These are phyloP conservation scores for Macrotus californicus DNA, from an alignment of 2,113 vertebrate species.

Conservation along the genomic window DNA sequence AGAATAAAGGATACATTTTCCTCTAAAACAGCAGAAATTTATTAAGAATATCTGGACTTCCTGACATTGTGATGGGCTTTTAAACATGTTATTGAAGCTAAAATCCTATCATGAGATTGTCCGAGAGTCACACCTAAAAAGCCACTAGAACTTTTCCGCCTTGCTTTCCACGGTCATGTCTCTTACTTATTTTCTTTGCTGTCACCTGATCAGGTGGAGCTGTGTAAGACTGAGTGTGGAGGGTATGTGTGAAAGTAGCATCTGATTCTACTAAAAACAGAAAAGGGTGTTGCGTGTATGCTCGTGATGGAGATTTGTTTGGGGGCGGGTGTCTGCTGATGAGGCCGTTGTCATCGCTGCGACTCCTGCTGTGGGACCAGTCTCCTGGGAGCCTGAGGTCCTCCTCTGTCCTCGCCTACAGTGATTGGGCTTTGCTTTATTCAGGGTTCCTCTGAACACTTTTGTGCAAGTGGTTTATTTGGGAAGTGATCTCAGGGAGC, in stretches of 20 bases:
- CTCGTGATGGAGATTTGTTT: neutral
- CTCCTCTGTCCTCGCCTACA: neutral
- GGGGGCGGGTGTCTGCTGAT: neutral
- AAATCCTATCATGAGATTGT: neutral
- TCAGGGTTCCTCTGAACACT: neutral
- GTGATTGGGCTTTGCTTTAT: neutral
- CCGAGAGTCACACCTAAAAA: neutral
- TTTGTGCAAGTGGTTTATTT: neutral
- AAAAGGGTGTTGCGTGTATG: neutral
- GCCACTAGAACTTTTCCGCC: neutral
- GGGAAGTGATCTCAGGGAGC: neutral
- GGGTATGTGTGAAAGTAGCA: conserved; percentile 1
- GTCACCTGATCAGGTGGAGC: conserved; percentile 20
- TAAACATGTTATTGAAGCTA: neutral
- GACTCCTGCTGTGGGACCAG: neutral
- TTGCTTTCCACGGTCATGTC: neutral
- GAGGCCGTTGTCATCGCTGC: neutral
- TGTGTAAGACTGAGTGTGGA: conserved; percentile 23
- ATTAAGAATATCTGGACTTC: neutral
- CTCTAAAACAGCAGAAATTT: neutral
- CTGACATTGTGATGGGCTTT: neutral
- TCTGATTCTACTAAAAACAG: neutral
- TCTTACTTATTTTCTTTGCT: conserved; percentile 17
- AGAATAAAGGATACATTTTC: conserved; percentile 28
- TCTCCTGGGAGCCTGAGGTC: neutral